These are phyloP conservation scores for Drosophila eohydei DNA, from an alignment of 2,888 invertebrate genomes.

Conservation along the genomic window DNA sequence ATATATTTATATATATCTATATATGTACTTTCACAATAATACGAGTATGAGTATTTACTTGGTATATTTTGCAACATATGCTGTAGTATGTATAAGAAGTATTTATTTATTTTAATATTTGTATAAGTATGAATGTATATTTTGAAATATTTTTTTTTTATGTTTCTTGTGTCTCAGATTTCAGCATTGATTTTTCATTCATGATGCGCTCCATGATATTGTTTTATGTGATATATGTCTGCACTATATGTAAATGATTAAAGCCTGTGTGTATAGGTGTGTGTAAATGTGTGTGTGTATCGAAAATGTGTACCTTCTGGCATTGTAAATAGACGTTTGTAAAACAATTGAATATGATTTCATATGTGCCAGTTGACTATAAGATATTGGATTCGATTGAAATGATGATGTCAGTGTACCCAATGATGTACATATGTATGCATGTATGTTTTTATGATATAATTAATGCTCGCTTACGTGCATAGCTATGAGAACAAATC, in stretches of 20 bases:
- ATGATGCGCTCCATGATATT: conserved; percentile 35
- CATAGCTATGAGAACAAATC: conserved; percentile 16
- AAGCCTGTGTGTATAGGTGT: conserved; percentile 24
- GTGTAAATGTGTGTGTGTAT: conserved; percentile 14
- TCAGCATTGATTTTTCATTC: conserved; percentile 42
- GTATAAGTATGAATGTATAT: conserved; percentile 21
- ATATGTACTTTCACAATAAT: conserved; percentile 70
- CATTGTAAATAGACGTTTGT: conserved; percentile 57
- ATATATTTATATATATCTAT: conserved; percentile 19
- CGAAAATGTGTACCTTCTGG: conserved; percentile 35
- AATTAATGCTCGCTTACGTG: conserved; percentile 7
- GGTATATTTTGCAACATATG: conserved; percentile 62
- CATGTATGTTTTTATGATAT: conserved; percentile 27
- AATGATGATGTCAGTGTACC: conserved; percentile 66
- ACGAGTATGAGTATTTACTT: conserved; percentile 61
- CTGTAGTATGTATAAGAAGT: conserved; percentile 38
- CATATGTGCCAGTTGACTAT: conserved; percentile 64
- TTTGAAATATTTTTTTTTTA: conserved; percentile 38
- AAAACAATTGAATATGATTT: conserved; percentile 45
- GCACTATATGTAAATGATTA: conserved; percentile 28
- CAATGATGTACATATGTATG: conserved; percentile 38
- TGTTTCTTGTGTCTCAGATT: conserved; percentile 32
- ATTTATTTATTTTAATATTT: conserved; percentile 35
- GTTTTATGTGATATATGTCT: conserved; percentile 45
- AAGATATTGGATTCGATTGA: conserved; percentile 24